Percentiles rank a stretch among this genome's conserved stretches.
phyloP scores from a whole-genome alignment of 2,797 vertebrate genomes.

The Coluber constrictor region DNA sequence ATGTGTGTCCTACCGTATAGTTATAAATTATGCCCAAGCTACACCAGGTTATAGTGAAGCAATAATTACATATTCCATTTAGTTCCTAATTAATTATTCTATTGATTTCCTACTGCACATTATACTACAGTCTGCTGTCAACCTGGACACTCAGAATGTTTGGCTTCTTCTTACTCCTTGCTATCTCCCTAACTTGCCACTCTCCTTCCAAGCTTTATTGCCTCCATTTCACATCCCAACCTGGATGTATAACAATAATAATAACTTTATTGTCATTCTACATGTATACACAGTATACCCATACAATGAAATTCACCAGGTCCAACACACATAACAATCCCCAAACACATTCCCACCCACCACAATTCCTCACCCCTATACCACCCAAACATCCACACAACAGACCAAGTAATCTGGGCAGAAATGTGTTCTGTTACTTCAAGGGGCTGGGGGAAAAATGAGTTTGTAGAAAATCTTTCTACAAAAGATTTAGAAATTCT shows the following conservation, averaged over 20 bases:
- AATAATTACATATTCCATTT: not conserved
- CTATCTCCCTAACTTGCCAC: not conserved
- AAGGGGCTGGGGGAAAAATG: not conserved
- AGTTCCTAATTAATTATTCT: not conserved
- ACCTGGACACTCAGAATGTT: not conserved
- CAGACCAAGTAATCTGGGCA: not conserved
- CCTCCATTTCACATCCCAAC: too few species aligned
- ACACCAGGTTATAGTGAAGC: not conserved
- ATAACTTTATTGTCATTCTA: too few species aligned
- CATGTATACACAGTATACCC: too few species aligned
- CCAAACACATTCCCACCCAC: too few species aligned
- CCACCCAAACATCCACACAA: too few species aligned
- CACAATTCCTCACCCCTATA: too few species aligned
- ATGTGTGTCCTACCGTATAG: not conserved
- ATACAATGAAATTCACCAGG: too few species aligned
- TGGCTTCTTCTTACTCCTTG: not conserved
- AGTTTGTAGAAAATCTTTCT: not conserved
- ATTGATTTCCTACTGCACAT: not conserved
- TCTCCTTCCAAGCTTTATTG: not conserved
- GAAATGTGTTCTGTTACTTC: not conserved
- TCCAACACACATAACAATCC: too few species aligned
- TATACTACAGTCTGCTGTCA: not conserved
- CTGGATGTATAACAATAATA: too few species aligned
- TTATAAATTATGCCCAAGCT: not conserved
- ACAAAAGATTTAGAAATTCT: too few species aligned